Base-by-base conservation (phyloP, 2,797 vertebrate genomes). In the Psittacula derbiana region DNA sequence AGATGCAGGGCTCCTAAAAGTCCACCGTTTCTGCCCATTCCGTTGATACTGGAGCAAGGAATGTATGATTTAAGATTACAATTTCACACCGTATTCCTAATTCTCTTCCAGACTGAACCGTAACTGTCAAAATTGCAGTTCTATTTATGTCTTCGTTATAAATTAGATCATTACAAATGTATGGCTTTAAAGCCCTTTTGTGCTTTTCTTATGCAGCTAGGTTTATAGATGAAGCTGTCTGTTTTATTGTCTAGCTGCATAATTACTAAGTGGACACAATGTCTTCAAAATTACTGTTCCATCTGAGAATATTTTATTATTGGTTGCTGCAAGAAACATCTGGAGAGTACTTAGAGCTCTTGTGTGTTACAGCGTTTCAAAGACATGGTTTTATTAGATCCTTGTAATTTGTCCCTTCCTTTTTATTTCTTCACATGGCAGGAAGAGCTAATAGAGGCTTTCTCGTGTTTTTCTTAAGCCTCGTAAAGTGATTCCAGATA, bases 261-360 rank as follows among this genome's bases (percentile, higher is more conserved):
- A 86, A 93, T 95, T 92, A 69, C 44, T 64, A 65, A 93, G 61
- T 81, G 57, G 64, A 82, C 2, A 3, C 74, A 86, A 25, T 80
- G 47, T 76, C 83, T 92, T 93, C 65, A 85, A 74, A 95, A 92
- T 30, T 89, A 74, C 0, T 0, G 30, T 74, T 92, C 62, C 9
- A 38, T 40, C 70, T 74, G 80, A 80, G 74, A 71, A 69, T 67
- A 85, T 85, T 95, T 93, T 74, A 55, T 92, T 91, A 60, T 52
- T 80, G 36, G 49, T 85, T 71, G 57, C 65, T 93, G 64, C 78
- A 55, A 90, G 71, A 94, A 94, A 74, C 86, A 92, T 94, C 88
- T 88, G 86, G 71, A 90, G 82, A 67, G 50, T 82, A 50, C 73
- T 92, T 92, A 55, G 31, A 90, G 73, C 55, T 88, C 12, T 75